Conservation (phyloP, 2,113 vertebrate species). For the Chelonoidis abingdonii region DNA sequence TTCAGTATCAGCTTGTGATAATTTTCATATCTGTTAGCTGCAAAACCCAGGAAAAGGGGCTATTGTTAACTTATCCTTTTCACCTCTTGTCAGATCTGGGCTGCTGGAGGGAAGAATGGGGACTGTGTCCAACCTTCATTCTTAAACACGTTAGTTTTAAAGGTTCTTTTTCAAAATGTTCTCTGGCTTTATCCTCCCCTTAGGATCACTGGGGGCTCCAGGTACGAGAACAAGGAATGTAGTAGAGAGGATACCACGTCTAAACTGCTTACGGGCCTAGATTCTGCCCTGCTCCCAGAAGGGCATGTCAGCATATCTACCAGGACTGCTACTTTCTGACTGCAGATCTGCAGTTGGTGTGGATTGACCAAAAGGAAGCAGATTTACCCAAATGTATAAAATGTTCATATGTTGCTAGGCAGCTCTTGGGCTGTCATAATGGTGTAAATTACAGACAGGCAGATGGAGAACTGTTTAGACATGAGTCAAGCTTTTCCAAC, state of each 20-base stretch:
- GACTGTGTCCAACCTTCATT: rapidly evolving
- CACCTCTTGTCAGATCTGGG: rapidly evolving
- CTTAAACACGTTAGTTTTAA: too few species aligned
- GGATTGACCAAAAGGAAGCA: not conserved
- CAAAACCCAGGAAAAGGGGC: not conserved
- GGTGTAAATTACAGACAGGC: not conserved
- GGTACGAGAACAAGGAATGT: not conserved
- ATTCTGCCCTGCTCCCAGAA: not conserved
- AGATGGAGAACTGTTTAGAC: not conserved
- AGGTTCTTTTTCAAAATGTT: not conserved
- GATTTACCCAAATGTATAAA: not conserved
- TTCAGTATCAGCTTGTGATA: not conserved
- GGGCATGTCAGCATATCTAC: not conserved
- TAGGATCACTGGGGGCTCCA: not conserved
- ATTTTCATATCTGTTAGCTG: not conserved
- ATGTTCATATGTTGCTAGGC: not conserved
- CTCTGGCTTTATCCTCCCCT: not conserved
- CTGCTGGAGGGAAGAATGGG: not conserved
- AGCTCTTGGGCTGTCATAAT: not conserved
- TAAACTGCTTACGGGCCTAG: not conserved
- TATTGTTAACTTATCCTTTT: not conserved
- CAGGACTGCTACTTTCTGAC: not conserved
- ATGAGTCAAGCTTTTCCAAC: not conserved
- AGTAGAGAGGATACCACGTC: not conserved
- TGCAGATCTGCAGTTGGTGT: not conserved